phyloP scores from a whole-genome alignment of 2,888 invertebrate species.

The Erannis defoliaria region DNA sequence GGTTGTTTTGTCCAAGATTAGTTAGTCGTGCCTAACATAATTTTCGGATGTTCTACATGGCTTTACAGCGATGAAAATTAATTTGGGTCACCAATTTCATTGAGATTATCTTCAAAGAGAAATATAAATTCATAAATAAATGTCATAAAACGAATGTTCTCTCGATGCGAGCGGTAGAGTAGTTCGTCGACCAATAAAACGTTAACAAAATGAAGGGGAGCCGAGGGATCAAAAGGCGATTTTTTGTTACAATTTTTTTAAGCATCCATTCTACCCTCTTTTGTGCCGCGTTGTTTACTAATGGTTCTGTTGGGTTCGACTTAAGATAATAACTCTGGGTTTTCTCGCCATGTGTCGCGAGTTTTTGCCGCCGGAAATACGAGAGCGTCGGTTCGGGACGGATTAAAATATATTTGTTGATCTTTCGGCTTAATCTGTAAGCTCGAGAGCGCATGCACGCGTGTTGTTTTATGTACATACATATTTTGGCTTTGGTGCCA shows the following conservation, averaged over 20 bases:
- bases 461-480: conserved; percentile 52
- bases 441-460: conserved; percentile 59
- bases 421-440: conserved; percentile 79
- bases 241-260: conserved; percentile 83
- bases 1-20: neutral
- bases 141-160: conserved; percentile 37
- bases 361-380: conserved; percentile 84
- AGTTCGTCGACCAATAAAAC: conserved; percentile 81
- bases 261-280: conserved; percentile 83
- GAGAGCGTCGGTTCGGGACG: conserved; percentile 75
- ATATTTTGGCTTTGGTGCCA: conserved; percentile 58
- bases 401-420: conserved; percentile 85
- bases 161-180: conserved; percentile 39
- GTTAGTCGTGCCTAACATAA: neutral
- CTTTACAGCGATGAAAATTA: neutral
- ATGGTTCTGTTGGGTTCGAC: conserved; percentile 86
- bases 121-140: conserved; percentile 34
- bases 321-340: conserved; percentile 84
- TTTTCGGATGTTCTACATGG: neutral
- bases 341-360: conserved; percentile 83
- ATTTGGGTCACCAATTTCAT: conserved; percentile 7
- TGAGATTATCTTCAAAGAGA: conserved; percentile 17
- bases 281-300: conserved; percentile 86
- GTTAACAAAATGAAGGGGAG: conserved; percentile 79
- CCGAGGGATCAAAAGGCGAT: conserved; percentile 81